A percentile compares a stretch with the other conserved stretches of the same genome.
Evolutionary conservation across 1,140 invertebrate genomes (phyloP).

Genomic region (Laupala kohalensis): DNA sequence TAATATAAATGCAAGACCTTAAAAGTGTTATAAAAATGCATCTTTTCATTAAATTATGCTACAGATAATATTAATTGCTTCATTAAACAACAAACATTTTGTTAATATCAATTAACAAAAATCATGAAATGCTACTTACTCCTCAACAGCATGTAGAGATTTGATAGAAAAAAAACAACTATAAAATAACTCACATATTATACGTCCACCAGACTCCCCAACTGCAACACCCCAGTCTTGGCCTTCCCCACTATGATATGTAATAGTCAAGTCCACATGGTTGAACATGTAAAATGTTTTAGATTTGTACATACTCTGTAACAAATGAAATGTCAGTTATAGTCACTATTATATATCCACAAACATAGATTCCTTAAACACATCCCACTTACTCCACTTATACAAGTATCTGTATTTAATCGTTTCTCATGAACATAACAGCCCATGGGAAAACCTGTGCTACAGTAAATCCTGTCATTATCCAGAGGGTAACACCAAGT

Average conservation of each 20-base stretch:
- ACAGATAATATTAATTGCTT: background rate
- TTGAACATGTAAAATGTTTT: slow-evolving; percentile 89
- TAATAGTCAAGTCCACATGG: slow-evolving; percentile 87
- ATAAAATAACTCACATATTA: slow-evolving; percentile 50
- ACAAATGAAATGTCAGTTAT: background rate
- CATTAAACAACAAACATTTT: background rate
- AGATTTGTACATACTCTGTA: slow-evolving; percentile 25
- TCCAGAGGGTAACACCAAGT: slow-evolving; percentile 86
- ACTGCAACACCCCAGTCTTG: slow-evolving; percentile 75
- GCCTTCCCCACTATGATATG: slow-evolving; percentile 74
- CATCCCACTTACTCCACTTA: slow-evolving; percentile 33
- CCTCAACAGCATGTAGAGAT: background rate
- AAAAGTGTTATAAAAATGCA: too few relatives aligned
- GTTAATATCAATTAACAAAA: background rate
- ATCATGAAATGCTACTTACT: background rate
- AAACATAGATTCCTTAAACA: background rate
- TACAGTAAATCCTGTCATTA: slow-evolving; percentile 68
- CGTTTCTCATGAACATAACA: slow-evolving; percentile 59
- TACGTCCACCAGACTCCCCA: slow-evolving; percentile 69
- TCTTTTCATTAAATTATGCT: too few relatives aligned
- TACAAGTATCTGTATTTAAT: slow-evolving; percentile 45
- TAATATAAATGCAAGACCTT: too few relatives aligned
- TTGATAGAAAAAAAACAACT: background rate
- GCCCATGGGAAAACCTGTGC: slow-evolving; percentile 95
- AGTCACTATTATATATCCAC: background rate